A percentile compares a stretch with the other conserved stretches of the same genome.
Conservation (phyloP, 2,113 vertebrate species). For the Strix uralensis region DNA sequence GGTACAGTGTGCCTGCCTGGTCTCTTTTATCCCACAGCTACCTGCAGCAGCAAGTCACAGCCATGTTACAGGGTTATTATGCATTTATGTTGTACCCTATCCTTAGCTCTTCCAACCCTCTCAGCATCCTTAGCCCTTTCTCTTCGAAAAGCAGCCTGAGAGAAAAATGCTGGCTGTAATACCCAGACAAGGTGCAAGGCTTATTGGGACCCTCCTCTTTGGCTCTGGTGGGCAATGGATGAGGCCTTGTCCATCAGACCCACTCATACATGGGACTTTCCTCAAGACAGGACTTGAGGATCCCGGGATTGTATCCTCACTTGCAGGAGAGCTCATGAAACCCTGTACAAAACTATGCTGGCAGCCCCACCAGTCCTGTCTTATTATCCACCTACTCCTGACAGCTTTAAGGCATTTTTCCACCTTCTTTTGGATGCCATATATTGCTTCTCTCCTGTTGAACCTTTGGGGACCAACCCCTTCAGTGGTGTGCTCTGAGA, state of each 20-base stretch:
- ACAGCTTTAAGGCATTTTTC: neutral
- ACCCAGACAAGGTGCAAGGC: neutral
- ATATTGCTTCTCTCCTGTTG: neutral
- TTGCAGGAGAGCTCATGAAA: neutral
- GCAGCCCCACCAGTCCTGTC: neutral
- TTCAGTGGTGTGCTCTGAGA: neutral
- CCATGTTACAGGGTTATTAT: neutral
- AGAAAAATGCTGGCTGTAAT: neutral
- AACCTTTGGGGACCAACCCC: neutral
- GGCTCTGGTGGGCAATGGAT: neutral
- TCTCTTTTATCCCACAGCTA: neutral
- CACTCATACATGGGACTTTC: neutral
- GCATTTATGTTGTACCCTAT: neutral
- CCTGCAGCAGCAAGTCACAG: neutral
- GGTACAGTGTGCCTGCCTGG: neutral
- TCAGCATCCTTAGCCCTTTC: neutral
- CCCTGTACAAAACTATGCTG: neutral
- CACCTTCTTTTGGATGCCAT: neutral
- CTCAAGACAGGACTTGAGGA: neutral
- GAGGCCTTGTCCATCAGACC: neutral
- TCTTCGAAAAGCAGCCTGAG: neutral
- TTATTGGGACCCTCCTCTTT: neutral
- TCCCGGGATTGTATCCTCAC: neutral
- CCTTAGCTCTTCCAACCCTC: neutral
- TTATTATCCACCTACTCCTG: neutral